phyloP scores from a whole-genome alignment of 2,113 vertebrate species.

The Danionella cerebrum region DNA sequence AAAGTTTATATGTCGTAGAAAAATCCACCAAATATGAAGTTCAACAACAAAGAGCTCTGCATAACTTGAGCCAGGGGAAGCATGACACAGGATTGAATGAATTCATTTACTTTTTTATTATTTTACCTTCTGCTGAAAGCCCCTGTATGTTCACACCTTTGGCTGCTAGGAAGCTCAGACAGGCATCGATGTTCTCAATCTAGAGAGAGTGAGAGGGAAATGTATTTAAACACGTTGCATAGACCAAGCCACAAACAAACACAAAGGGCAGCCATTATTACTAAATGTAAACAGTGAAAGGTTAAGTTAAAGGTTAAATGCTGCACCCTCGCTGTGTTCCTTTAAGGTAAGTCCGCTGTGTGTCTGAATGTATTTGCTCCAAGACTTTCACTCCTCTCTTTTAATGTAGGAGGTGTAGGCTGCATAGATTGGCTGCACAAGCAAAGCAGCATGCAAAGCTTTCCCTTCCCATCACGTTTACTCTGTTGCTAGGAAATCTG shows the following conservation, averaged over 20 bases:
- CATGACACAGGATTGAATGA: background rate
- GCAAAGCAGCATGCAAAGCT: constrained; percentile 40
- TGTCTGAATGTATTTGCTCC: background rate
- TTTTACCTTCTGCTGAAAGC: constrained; percentile 93
- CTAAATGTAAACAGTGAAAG: background rate
- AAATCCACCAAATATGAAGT: too few relatives aligned
- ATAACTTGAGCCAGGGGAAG: background rate
- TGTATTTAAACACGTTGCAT: background rate
- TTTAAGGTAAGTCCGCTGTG: background rate
- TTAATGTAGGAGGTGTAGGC: background rate
- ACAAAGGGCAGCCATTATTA: background rate
- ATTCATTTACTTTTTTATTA: background rate
- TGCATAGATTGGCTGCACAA: background rate
- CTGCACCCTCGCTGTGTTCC: too few relatives aligned
- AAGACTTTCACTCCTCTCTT: background rate
- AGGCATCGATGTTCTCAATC: constrained; percentile 98
- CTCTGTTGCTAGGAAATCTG: constrained; percentile 48
- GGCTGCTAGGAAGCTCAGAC: constrained; percentile 95
- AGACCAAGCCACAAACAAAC: background rate
- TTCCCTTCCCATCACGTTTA: constrained; percentile 15
- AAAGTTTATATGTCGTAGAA: too few relatives aligned
- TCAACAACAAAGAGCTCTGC: too few relatives aligned
- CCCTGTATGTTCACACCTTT: constrained; percentile 99
- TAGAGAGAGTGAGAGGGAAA: constrained; percentile 40
- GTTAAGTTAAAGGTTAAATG: too few relatives aligned